phyloP scores from a whole-genome alignment of 2,113 vertebrate genomes.

The Etia nguti region DNA sequence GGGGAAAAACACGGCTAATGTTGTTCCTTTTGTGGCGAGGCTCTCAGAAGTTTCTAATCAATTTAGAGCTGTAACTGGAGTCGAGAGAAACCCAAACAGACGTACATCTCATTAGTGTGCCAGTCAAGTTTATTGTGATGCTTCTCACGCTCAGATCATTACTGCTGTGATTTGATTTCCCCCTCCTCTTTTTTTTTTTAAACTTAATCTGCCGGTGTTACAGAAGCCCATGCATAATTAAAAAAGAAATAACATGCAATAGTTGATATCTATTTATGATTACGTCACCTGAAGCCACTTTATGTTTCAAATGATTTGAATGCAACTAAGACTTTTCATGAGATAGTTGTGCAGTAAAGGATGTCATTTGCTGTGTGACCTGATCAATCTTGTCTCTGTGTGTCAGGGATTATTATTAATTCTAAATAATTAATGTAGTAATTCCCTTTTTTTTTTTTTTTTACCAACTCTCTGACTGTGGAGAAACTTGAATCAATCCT shows the following conservation, averaged over 20 bases:
- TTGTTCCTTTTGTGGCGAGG: neutral
- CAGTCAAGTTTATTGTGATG: neutral
- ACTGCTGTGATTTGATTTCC: neutral
- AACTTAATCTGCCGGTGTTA: neutral
- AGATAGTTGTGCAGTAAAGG: neutral
- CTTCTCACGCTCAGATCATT: neutral
- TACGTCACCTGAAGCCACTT: neutral
- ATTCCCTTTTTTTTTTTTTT: accelerated
- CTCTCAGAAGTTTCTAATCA: neutral
- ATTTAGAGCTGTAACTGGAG: neutral
- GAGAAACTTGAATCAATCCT: neutral
- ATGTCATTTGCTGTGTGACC: neutral
- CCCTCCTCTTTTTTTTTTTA: neutral
- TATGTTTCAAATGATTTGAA: neutral
- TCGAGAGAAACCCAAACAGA: neutral
- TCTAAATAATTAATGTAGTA: neutral
- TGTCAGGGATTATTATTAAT: neutral
- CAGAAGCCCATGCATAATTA: neutral
- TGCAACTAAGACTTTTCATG: accelerated
- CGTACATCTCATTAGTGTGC: neutral
- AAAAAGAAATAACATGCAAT: neutral
- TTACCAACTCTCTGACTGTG: neutral
- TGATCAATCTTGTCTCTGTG: neutral
- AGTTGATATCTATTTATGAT: neutral
- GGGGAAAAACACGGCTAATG: neutral